Evolutionary conservation across 2,888 invertebrate species (phyloP), one percentile per base, ranked within the genome.

Genomic region (Myopa testacea): DNA sequence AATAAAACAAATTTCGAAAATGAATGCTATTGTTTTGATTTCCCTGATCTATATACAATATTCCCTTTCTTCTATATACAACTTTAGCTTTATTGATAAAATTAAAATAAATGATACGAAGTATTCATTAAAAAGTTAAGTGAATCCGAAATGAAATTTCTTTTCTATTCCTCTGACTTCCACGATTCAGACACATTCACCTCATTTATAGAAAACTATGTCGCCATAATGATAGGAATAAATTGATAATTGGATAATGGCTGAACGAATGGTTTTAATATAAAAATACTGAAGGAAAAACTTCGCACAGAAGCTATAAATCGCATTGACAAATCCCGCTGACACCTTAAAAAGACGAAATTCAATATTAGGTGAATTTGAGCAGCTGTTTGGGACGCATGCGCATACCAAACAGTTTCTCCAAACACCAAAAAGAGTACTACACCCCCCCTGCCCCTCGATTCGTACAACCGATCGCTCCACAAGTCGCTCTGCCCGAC

Each of bases 321-420:
- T 70, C 52, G 19, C 70, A 16, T 14, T 7, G 7, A 8, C 26
- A n/a, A 19, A 52, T 70, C 55, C 70, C 50, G 12, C 50, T 70
- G 70, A 70, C 70, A 52, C 52, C 70, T 70, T 26, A 26, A n/a
- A 70, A 26, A 52, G 26, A 12, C 63, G 26, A 55, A 4, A n/a
- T 55, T 55, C 16, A 69, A 69, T 69, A 50, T 40, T 8, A 52
- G 16, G 3, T 8, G 16, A 14, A 67, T 67, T 67, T 37, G n/a
- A 37, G 26, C 37, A 12, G 26, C n/a, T 34, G 37, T 8, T 26
- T 63, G 34, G 63, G 45, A 3, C 40, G 67, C 37, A 12, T 38
- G 10, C 72, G 62, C 62, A 62, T 73, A 40, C 60, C 14, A 73
- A 62, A 38, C 62, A 73, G 40, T 58, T 26, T 26, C 19, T 40